Evolutionary conservation across 2,113 vertebrate genomes (phyloP).

Genomic region (Amblyopsis rosae): DNA sequence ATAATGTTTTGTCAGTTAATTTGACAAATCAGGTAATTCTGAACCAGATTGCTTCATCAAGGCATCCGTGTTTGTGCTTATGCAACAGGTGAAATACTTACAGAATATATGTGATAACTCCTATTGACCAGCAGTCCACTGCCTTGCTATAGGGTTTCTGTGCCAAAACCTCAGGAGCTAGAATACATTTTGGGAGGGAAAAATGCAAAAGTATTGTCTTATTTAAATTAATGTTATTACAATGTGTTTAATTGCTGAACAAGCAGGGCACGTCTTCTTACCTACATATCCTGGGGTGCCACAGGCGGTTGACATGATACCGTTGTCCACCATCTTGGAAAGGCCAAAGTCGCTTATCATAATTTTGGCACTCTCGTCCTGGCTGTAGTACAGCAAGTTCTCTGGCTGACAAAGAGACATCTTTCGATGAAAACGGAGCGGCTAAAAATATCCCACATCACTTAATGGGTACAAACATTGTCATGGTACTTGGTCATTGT

Average conservation of each 20-base stretch:
- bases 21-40: background rate
- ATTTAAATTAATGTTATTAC: background rate
- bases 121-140: slow-evolving; percentile 98
- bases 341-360: slow-evolving; percentile 98
- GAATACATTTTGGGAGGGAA: too few relatives aligned
- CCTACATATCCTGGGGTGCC: slow-evolving; percentile 96
- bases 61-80: background rate
- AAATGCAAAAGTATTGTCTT: too few relatives aligned
- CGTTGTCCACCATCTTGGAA: slow-evolving; percentile 92
- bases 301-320: slow-evolving; percentile 95
- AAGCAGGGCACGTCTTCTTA: slow-evolving; percentile 55
- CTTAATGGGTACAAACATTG: too few relatives aligned
- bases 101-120: slow-evolving; percentile 97
- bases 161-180: slow-evolving; percentile 90
- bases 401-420: slow-evolving; percentile 80
- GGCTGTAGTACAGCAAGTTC: slow-evolving; percentile 92
- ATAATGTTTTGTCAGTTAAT: slow-evolving; percentile 21
- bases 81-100: slow-evolving; percentile 71
- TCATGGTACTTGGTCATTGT: too few relatives aligned
- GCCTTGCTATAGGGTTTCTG: slow-evolving; percentile 98
- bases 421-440: too few relatives aligned
- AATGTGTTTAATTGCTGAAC: background rate
- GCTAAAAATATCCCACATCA: too few relatives aligned
- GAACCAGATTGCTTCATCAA: slow-evolving; percentile 1
- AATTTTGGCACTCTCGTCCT: slow-evolving; percentile 92